Evolutionary conservation across 1,140 invertebrate species (phyloP), one percentile per base, ranked within the genome.

Genomic region (Cyclina sinensis): DNA sequence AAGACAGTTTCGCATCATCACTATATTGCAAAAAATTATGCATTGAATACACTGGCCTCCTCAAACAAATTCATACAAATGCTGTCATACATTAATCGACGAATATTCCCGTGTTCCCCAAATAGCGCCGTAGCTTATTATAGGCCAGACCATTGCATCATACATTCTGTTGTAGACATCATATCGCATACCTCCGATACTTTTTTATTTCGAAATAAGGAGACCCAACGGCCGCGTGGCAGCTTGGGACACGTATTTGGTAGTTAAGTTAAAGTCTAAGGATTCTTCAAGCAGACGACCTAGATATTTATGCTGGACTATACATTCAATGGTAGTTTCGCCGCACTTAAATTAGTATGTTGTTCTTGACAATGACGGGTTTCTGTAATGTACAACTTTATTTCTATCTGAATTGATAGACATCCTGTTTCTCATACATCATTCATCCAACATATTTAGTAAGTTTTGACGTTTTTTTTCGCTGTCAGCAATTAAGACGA

Each of bases 131-230:
- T 86, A 86, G 51, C 27, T 46, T 32, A 78, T 57, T 21, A 73
- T 35, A 12, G 84, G 35, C 84, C 84, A 86, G 9, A 86, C 84
- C 35, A 86, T 39, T 11, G 9, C 32, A 35, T 86, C 84, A 51
- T 86, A 86, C 5, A 79, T 11, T 43, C 48, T 54, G 16, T 35
- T 79, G 76, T 11, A 79, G 3, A 51, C 76, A 51, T 79, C 27
- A 51, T 79, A 54, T n/a, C 37, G 76, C 30, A 79, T 32, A 12
- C 76, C 76, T 16, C 76, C 76, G 11, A 79, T 51, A 7, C 16
- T 30, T 48, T 79, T 79, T 4, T 5, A 79, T 51, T 81, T 81
- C 24, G 27, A 27, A 18, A 81, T 81, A 12, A 59, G 79, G 14
- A 81, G 35, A 59, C 79, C 79, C 9, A 81, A 35, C 11, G 79